phyloP scores from a whole-genome alignment of 1,140 invertebrate species.

The Palaemon carinicauda region DNA sequence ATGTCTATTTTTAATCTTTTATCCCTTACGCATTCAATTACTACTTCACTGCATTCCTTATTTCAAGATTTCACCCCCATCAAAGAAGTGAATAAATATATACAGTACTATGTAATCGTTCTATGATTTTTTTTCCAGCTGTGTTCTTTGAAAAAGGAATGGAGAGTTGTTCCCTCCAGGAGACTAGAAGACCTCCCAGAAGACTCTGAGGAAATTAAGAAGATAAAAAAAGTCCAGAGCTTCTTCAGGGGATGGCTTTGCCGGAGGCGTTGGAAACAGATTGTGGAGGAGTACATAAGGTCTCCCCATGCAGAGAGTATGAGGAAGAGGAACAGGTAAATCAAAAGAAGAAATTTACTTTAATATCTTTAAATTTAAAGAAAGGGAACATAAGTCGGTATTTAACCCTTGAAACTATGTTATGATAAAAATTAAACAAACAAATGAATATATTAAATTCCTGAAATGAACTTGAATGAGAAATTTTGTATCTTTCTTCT shows the following conservation, averaged over 20 bases:
- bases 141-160: slow-evolving; percentile 82
- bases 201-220: slow-evolving; percentile 68
- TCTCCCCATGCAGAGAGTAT: slow-evolving; percentile 94
- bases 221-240: slow-evolving; percentile 95
- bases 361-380: background rate
- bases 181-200: slow-evolving; percentile 47
- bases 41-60: too few species aligned
- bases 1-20: too few species aligned
- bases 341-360: background rate
- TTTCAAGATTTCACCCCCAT: too few species aligned
- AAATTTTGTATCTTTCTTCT: too few species aligned
- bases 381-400: background rate
- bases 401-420: too few species aligned
- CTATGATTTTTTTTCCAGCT: slow-evolving; percentile 69
- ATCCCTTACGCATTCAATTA: too few species aligned
- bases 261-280: slow-evolving; percentile 92
- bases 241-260: slow-evolving; percentile 95
- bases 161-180: slow-evolving; percentile 67
- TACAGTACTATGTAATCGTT: background rate
- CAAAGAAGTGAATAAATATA: too few species aligned
- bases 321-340: slow-evolving; percentile 87
- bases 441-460: too few species aligned
- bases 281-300: slow-evolving; percentile 94
- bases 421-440: too few species aligned
- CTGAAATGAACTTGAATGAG: too few species aligned